Evolutionary conservation across 2,113 vertebrate species (phyloP), one percentile per base, ranked within the genome.

Genomic region (Terrapene triunguis): DNA sequence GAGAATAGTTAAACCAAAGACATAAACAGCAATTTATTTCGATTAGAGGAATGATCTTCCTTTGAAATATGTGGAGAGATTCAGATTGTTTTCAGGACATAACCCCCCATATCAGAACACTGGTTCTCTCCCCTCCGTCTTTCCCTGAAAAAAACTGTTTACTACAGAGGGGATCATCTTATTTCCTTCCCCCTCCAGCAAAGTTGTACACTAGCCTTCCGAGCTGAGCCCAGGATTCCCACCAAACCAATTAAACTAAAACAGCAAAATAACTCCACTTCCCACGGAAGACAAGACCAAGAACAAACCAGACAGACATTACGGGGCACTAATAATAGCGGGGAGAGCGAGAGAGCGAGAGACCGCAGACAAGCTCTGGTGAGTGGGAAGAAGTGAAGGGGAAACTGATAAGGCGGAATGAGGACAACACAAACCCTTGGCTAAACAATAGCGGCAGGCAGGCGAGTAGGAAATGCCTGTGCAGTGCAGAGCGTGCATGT

Each of bases 381-480:
- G 55, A 84, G 69, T 93, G 54, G 85, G 82, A 47, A 59, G 80
- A 93, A 42, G 88, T 44, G 62, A 69, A 85, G 42, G 35, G 17
- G 25, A 9, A 6, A 24, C 21, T 7, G 17, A 42, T 10, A 16
- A 10, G 5, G 48, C 22, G 6, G 4, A 65, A 88, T 79, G 87
- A 47, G 84, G 95, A 87, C 55, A 94, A 80, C 88, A 65, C 42
- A 59, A 88, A 44, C 9, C 90, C 22, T 22, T 25, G 25, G 57
- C 57, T 55, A 80, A 88, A 92, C 88, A 93, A 94, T 89, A 88
- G 51, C 62, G 62, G n/a, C 51, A 22, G 32, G 95, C 93, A 85
- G 96, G 92, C 47, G 93, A 32, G 62, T 91, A 94, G 97, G 97
- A 59, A 95, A 94, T 85, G 96, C 88, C 94, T 53, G 88, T 80